Evolutionary conservation across 2,888 invertebrate genomes (phyloP), one percentile per base, ranked within the genome.

Genomic region (Schizaphis graminum): DNA sequence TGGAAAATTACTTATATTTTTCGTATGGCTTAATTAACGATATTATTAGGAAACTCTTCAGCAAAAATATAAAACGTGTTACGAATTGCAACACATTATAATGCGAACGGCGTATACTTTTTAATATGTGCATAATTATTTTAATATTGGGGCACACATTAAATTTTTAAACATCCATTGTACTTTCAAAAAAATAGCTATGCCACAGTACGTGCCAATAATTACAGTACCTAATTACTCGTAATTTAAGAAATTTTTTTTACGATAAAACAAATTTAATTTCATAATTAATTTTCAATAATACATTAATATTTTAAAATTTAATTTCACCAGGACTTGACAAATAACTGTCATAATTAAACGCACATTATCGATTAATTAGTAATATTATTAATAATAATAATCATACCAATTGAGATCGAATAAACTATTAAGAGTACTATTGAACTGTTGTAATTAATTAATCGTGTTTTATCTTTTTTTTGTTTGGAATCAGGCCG

Each of bases 401-500:
- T 61, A 61, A 28, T 3, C 61, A 67, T 61, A 61, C 0, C 67
- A 67, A 16, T 13, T 13, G 5, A 67, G 61, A n/a, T n/a, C 16
- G n/a, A n/a, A 67, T 67, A 16, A 16, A 35, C 1, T 16, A 13
- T 61, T n/a, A n/a, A n/a, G n/a, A 77, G 0, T 8, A 24, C 35
- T 77, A 2, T 35, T 21, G 16, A 35, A 77, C 1, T 89, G 11
- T 61, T 57, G 28, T 89, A 85, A 85, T 85, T 44, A 44, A 26
- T 41, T 44, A 85, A 41, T 41, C 24, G 77, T 41, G 24, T 57
- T 11, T 57, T 89, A 53, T 53, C 21, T 47, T 49, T 94, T 89
- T 92, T 95, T 95, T 41, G 13, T 26, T 26, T 7, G 7, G 10
- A 53, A 91, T 10, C 93, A 96, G 96, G 96, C 53, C 95, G 96